Evolutionary conservation across 1,140 invertebrate species (phyloP), one percentile per base, ranked within the genome.

Genomic region (Lineus longissimus): DNA sequence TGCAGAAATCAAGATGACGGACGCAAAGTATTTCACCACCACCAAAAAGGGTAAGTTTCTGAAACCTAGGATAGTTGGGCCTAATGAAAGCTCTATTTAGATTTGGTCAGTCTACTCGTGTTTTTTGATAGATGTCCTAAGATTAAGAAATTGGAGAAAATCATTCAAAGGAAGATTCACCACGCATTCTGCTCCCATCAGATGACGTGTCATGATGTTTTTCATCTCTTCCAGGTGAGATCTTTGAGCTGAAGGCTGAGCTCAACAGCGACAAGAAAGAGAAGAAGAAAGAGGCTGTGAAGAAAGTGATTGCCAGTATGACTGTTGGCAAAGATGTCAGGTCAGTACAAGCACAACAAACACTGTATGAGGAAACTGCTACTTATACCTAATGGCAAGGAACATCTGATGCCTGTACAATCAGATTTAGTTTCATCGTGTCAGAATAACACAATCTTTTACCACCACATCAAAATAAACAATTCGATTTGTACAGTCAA

Each of bases 221-320:
- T 45, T 60, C 2, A 27, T 27, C n/a, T 59, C n/a, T 62, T 65
- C 40, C 60, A 82, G 80, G 80, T 78, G 80, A 82, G 60, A 81
- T 82, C 66, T 81, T 79, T 76, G 80, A 99, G 84, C 83, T 99
- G 40, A 99, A 99, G 83, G 97, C 94, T 47, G 97, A 99, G 81
- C 84, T 99, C 17, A 99, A 99, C 80, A 98, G 94, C 87, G 97
- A 99, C 76, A 99, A 99, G 82, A 99, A 99, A 79, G 97, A 99
- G 76, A 99, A 99, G 85, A 98, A 99, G 79, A 92, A 97, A 79
- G 97, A 99, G 84, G 97, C 97, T 66, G 97, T 99, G 0, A 99
- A 99, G 81, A 99, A 99, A 87, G 97, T 99, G 0, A 99, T 99
- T 80, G 97, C 97, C 62, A 98, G 95, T 67, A 99, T 99, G 97